These are phyloP conservation scores for Triplophysa yarkandensis DNA, from an alignment of 2,797 vertebrate genomes.

Conservation along the genomic window DNA sequence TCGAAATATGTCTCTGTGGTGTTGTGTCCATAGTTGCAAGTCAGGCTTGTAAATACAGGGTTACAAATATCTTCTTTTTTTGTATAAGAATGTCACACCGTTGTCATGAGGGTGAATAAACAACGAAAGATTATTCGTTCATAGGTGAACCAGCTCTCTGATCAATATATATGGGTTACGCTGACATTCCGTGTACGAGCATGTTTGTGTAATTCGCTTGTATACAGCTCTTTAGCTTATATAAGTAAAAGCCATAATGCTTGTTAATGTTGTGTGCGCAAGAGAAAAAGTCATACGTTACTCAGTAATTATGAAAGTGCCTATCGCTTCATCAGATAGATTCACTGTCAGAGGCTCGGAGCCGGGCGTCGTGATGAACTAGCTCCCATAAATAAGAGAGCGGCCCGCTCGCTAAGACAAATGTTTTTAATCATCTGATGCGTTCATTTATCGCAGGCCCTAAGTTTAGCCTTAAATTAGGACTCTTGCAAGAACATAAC, in stretches of 20 bases:
- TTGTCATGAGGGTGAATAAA: no score
- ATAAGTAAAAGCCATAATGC: slow-evolving; percentile 52
- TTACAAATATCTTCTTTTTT: no score
- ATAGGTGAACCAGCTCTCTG: no score
- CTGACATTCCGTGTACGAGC: neutral
- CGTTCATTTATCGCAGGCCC: slow-evolving; percentile 83
- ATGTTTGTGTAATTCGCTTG: slow-evolving; percentile 32
- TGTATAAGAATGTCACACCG: no score
- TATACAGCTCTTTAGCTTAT: slow-evolving; percentile 10
- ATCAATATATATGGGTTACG: neutral
- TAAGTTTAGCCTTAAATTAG: slow-evolving; percentile 87
- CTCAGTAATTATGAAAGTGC: slow-evolving; percentile 66
- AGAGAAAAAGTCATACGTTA: slow-evolving; percentile 60
- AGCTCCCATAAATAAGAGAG: slow-evolving; percentile 81
- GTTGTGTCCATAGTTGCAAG: no score
- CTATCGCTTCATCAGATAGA: slow-evolving; percentile 58
- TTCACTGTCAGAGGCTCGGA: slow-evolving; percentile 54
- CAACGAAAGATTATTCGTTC: no score
- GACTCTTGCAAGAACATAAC: slow-evolving; percentile 79
- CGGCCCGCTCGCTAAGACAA: slow-evolving; percentile 80
- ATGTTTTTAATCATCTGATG: slow-evolving; percentile 91
- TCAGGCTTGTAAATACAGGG: no score
- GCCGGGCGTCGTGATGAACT: slow-evolving; percentile 59
- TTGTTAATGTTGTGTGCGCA: slow-evolving; percentile 52
- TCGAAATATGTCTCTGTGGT: no score